Base-by-base conservation (phyloP, 2,113 vertebrate species). In the Penelope pileata region DNA sequence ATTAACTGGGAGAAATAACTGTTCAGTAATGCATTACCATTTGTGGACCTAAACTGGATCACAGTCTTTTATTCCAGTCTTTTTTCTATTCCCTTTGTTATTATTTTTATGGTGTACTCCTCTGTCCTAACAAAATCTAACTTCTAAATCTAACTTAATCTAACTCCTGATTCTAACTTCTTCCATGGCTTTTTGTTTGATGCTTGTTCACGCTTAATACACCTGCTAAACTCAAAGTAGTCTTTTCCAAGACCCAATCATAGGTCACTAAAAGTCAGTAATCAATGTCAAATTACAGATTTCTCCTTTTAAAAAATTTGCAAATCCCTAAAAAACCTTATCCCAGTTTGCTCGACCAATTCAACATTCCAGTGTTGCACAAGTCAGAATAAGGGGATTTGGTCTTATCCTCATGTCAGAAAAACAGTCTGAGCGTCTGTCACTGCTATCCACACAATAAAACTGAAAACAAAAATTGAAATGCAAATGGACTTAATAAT, bases 1-100 rank as follows among this genome's bases (percentile, higher is more conserved):
- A 96, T 94, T 94, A 97, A 96, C 88, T 74, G 50, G 27, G 29
- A 81, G 80, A 94, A 93, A 75, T 83, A 68, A 85, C 93, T 87
- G 36, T 86, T 88, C 53, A 62, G 43, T 92, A 96, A 91, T 95
- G n/a, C 73, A 88, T 96, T 97, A 83, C 74, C 66, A 70, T 91
- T 60, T 67, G 86, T 85, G 79, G 87, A 92, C 38, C 42, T 73
- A 91, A 90, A 86, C 45, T 88, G 59, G 89, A 93, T 94, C 83
- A 91, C 47, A 79, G 83, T 90, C 45, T 94, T 92, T 94, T 90
- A 83, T 90, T 97, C 90, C 90, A 62, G 56, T 40, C 83, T 23
- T 47, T 95, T 94, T 97, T 86, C 84, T 91, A 32, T 86, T 95
- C 62, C 32, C 30, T 81, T 87, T 92, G 51, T 83, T 86, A 87